These are phyloP conservation scores for roundworm (Caenorhabditis elegans) DNA, from an alignment of 1,140 invertebrate genomes.

Conservation along the genomic window WBcel235 BX284602.5:7877001-7877500, in stretches of 20 bases:
- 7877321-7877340: background rate
- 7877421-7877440: background rate
- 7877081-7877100: constrained; percentile 31
- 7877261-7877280: constrained; percentile 25
- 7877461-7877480: constrained; percentile 20
- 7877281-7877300: background rate
- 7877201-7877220: background rate
- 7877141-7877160: background rate
- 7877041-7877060: constrained; percentile 28
- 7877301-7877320: background rate
- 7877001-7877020: background rate
- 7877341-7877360: background rate
- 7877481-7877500: constrained; percentile 24
- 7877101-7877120: constrained; percentile 13
- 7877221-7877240: background rate
- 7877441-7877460: background rate
- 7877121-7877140: background rate
- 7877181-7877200: background rate
- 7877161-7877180: background rate
- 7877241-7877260: constrained; percentile 17
- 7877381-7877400: constrained; percentile 33
- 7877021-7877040: constrained; percentile 14
- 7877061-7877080: constrained; percentile 43
- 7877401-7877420: constrained; percentile 14
- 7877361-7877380: constrained; percentile 13